These are phyloP conservation scores for Eudasyphora cyanicolor DNA, from an alignment of 2,888 invertebrate species.

Conservation along the genomic window DNA sequence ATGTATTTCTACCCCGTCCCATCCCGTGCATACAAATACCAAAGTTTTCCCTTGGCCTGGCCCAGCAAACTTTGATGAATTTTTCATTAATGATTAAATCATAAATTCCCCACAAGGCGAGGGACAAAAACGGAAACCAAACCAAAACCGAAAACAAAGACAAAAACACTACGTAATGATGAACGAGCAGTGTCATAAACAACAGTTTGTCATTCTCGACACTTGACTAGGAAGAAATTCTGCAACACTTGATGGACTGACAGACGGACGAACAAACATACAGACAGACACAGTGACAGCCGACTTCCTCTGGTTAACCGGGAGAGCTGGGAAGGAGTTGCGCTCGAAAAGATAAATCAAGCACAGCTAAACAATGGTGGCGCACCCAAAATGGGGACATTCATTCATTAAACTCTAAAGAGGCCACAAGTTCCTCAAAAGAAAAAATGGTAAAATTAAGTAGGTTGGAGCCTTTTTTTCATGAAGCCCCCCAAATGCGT, in stretches of 20 bases:
- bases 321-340: background rate
- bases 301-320: too few species aligned
- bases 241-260: background rate
- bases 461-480: too few species aligned
- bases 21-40: background rate
- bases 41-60: slow-evolving; percentile 26
- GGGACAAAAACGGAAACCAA: background rate
- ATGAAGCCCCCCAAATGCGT: background rate
- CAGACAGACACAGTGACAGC: background rate
- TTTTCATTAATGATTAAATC: slow-evolving; percentile 31
- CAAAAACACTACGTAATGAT: slow-evolving; percentile 7
- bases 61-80: slow-evolving; percentile 37
- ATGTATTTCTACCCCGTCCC: background rate
- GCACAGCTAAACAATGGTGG: background rate
- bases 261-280: background rate
- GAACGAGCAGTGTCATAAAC: slow-evolving; percentile 27
- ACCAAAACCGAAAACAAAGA: background rate
- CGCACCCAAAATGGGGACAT: background rate
- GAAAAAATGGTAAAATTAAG: too few species aligned
- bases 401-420: background rate
- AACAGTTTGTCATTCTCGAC: slow-evolving; percentile 14
- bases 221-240: background rate
- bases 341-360: background rate
- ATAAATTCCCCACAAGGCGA: background rate
- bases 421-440: background rate